These are phyloP conservation scores for Rhegmatorhina hoffmannsi DNA, from an alignment of 2,113 vertebrate genomes.

Conservation along the genomic window DNA sequence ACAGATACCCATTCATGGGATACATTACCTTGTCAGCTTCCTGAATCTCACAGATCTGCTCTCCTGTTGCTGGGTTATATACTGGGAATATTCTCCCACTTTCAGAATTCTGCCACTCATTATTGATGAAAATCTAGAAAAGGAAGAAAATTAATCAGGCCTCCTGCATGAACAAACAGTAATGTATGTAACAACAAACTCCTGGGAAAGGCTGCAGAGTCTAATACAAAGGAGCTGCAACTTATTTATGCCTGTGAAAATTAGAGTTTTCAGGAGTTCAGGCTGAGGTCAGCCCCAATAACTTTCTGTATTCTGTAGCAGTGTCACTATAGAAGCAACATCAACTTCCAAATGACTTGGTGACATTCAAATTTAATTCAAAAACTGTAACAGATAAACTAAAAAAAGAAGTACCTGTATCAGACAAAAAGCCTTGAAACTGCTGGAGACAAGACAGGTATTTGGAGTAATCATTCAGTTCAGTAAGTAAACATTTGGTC, in stretches of 20 bases:
- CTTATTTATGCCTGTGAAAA: background rate
- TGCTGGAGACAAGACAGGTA: constrained; percentile 18
- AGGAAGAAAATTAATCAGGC: background rate
- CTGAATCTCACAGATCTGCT: constrained; percentile 96
- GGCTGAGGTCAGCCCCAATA: background rate
- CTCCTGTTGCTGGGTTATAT: constrained; percentile 91
- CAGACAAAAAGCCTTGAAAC: constrained; percentile 33
- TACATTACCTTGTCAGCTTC: constrained; percentile 94
- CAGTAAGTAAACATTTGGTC: constrained; percentile 59
- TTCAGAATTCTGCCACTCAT: constrained; percentile 96
- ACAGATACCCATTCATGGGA: background rate
- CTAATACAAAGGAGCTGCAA: background rate
- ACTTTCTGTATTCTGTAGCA: background rate
- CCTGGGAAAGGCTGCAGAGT: background rate
- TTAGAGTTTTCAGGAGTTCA: background rate
- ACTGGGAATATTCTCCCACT: constrained; percentile 89
- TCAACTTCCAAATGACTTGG: background rate
- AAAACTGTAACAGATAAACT: background rate
- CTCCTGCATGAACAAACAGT: background rate
- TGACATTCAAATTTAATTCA: constrained; percentile 11
- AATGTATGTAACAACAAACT: background rate
- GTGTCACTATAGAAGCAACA: background rate
- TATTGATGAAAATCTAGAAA: constrained; percentile 96
- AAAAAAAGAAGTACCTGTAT: background rate
- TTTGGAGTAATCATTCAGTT: constrained; percentile 33